These are phyloP conservation scores for Mormyrops boulengeri DNA, from an alignment of 2,797 vertebrate species.

Conservation along the genomic window DNA sequence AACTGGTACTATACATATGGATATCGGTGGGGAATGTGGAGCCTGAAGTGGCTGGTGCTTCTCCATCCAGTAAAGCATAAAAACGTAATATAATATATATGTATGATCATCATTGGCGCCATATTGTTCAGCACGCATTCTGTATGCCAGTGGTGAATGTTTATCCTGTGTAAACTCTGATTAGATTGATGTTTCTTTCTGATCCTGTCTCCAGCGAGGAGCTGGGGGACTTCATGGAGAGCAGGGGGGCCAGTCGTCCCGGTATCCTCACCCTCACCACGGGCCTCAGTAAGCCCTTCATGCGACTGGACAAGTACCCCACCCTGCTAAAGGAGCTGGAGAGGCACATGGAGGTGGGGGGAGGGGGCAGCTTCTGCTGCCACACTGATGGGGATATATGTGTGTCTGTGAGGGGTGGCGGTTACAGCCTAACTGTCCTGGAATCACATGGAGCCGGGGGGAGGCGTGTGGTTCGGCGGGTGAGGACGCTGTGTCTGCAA, in stretches of 20 bases:
- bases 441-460: not conserved
- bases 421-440: not conserved
- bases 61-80: not conserved
- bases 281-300: conserved; percentile 95
- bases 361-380: not conserved
- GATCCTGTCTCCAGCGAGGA: conserved; percentile 67
- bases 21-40: not conserved
- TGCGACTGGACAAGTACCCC: conserved; percentile 96
- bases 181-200: not conserved
- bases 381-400: not conserved
- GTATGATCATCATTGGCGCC: not conserved
- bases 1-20: not conserved
- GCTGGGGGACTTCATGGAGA: conserved; percentile 94
- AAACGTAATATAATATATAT: not conserved
- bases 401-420: not conserved
- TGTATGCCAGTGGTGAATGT: not conserved
- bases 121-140: not conserved
- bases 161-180: not conserved
- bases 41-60: not conserved
- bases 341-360: conserved; percentile 93
- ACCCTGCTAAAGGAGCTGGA: conserved; percentile 94
- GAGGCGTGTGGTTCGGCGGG: not conserved
- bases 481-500: not conserved
- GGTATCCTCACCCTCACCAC: conserved; percentile 93
- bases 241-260: conserved; percentile 80